Base-by-base conservation (phyloP, 2,888 invertebrate genomes). In the Rhagonycha fulva region DNA sequence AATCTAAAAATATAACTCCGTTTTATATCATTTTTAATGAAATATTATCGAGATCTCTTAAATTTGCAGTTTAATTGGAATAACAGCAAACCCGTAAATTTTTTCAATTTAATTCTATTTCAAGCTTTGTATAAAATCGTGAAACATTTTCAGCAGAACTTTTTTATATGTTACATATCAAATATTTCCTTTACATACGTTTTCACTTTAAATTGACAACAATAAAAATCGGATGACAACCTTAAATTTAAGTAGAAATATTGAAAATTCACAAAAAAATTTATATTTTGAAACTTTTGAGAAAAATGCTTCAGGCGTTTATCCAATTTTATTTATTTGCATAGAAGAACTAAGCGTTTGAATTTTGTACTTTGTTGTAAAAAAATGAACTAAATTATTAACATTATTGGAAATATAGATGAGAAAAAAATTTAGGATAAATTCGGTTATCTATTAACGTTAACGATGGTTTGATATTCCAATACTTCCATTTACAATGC, bases 211-310 rank as follows among this genome's bases (percentile, higher is more conserved):
- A 47, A 47, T 47, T 72, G 72, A 72, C 67, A 24, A 69, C 70
- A 30, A 63, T 70, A 74, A 70, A 70, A 70, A 70, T 66, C 70
- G n/a, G 28, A 32, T 70, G 74, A 74, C 74, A 70, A 63, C 74
- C 63, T 70, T 66, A 66, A 47, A 74, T 74, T 70, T 66, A 66
- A 66, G 66, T 70, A 60, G 30, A 74, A 26, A 63, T 32, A 74
- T 70, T 70, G 47, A 66, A 28, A 63, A 70, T 63, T 70, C 69
- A 32, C 19, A 70, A 70, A 70, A 73, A 66, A 47, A 66, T 66
- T 9, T 23, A 66, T 66, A 66, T 66, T 66, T 66, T 12, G n/a
- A 66, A 66, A 26, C 63, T 66, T 66, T 66, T 26, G 26, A 66
- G 47, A 47, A n/a, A 47, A 47, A 7, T n/a, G 47, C 47, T 47